These are phyloP conservation scores for Phrynocephalus vlangalii DNA, from an alignment of 2,797 vertebrate species.

Conservation along the genomic window DNA sequence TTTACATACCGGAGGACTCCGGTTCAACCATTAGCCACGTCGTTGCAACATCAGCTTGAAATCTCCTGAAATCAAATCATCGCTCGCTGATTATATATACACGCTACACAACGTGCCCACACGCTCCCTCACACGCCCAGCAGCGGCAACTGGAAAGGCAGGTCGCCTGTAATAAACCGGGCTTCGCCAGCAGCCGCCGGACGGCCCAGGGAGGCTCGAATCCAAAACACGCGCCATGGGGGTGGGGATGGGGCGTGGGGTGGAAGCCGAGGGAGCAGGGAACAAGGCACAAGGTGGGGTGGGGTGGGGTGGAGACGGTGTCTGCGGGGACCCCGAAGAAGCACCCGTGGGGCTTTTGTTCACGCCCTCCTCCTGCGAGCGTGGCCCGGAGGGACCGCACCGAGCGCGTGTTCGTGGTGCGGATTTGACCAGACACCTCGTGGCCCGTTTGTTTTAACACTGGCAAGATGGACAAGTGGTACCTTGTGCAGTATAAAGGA, in stretches of 20 bases:
- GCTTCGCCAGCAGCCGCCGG: background rate
- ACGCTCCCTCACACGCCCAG: slow-evolving; percentile 45
- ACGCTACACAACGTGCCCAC: slow-evolving; percentile 23
- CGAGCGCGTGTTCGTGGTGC: background rate
- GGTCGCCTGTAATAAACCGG: background rate
- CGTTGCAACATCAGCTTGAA: slow-evolving; percentile 68
- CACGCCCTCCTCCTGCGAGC: background rate
- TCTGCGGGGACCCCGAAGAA: background rate
- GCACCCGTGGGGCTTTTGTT: no score
- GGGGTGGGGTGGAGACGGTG: background rate
- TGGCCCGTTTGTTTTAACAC: background rate
- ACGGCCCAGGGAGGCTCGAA: background rate
- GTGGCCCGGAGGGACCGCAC: no score
- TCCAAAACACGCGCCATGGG: slow-evolving; percentile 1
- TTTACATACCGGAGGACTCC: slow-evolving; percentile 76
- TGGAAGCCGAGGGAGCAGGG: background rate
- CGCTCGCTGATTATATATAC: slow-evolving; percentile 54
- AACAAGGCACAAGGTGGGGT: background rate
- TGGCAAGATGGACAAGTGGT: no score
- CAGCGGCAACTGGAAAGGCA: slow-evolving; percentile 60
- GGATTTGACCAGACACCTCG: background rate
- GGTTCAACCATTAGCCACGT: slow-evolving; percentile 73
- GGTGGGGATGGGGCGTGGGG: background rate
- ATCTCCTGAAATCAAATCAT: slow-evolving; percentile 76
- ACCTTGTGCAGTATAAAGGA: no score